These are phyloP conservation scores for Ichneumoninae sp. DNA, from an alignment of 2,888 invertebrate species.

Conservation along the genomic window DNA sequence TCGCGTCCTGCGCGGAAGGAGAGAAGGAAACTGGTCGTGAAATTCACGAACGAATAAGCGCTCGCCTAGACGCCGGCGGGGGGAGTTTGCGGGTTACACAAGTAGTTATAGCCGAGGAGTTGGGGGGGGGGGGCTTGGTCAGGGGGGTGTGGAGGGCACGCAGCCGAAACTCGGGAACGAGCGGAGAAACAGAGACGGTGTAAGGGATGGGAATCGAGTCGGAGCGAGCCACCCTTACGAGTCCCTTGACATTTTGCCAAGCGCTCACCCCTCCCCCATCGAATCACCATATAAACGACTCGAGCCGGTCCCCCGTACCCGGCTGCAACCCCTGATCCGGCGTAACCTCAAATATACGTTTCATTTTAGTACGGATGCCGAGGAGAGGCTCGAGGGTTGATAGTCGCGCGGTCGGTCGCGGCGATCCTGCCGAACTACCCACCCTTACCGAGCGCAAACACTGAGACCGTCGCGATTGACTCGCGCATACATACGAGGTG, in stretches of 20 bases:
- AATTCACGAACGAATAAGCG: conserved; percentile 72
- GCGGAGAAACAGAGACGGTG: conserved; percentile 14
- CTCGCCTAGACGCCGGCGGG: conserved; percentile 54
- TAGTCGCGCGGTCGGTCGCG: conserved; percentile 13
- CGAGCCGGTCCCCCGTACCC: conserved; percentile 56
- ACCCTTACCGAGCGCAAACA: conserved; percentile 11
- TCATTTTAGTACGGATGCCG: conserved; percentile 71
- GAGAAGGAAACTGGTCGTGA: conserved; percentile 68
- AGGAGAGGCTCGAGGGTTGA: conserved; percentile 42
- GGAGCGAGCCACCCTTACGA: conserved; percentile 73
- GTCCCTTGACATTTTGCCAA: conserved; percentile 82
- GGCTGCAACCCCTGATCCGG: conserved; percentile 78
- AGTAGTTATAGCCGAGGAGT: conserved; percentile 51
- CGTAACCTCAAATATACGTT: conserved; percentile 81
- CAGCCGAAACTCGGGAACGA: conserved; percentile 67
- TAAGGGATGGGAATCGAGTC: conserved; percentile 19
- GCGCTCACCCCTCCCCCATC: conserved; percentile 73
- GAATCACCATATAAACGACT: conserved; percentile 82
- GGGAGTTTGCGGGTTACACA: conserved; percentile 59
- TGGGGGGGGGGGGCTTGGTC: conserved; percentile 1
- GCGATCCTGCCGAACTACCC: conserved; percentile 1
- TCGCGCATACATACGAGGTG: conserved; percentile 1
- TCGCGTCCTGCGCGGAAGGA: conserved; percentile 1
- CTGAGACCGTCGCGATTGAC: conserved; percentile 5
- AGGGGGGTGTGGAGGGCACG: conserved; percentile 42